phyloP scores from a whole-genome alignment of 1,140 invertebrate genomes.

The Eriosoma lanigerum region DNA sequence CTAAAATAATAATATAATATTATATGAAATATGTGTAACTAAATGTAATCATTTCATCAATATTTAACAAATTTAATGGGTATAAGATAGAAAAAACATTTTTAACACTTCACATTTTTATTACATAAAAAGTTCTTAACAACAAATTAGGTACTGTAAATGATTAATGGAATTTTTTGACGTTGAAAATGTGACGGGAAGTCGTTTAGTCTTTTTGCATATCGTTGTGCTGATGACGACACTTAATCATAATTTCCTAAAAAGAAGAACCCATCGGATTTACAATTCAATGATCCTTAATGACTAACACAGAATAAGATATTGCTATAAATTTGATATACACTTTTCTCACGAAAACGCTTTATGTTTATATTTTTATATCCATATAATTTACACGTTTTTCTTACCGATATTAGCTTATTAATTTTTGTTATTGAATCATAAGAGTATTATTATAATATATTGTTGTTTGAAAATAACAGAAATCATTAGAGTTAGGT shows the following conservation, averaged over 20 bases:
- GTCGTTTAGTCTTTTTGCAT: constrained; percentile 15
- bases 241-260: constrained; percentile 12
- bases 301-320: not conserved
- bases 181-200: not conserved
- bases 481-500: too few relatives aligned
- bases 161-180: constrained; percentile 10
- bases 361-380: not conserved
- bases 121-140: not conserved
- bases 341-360: not conserved
- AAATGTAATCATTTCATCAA: not conserved
- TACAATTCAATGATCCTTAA: constrained; percentile 1
- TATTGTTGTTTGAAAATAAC: too few relatives aligned
- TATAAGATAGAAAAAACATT: constrained; percentile 1
- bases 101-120: constrained; percentile 8
- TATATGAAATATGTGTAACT: too few relatives aligned
- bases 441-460: too few relatives aligned
- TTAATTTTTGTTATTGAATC: not conserved
- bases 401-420: not conserved
- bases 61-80: not conserved
- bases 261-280: constrained; percentile 1
- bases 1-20: too few relatives aligned
- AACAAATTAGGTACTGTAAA: not conserved
- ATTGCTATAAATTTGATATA: not conserved
- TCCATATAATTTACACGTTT: not conserved
- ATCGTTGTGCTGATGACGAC: not conserved